phyloP scores from a whole-genome alignment of 2,888 invertebrate genomes.

The Eupelmus urozonus region DNA sequence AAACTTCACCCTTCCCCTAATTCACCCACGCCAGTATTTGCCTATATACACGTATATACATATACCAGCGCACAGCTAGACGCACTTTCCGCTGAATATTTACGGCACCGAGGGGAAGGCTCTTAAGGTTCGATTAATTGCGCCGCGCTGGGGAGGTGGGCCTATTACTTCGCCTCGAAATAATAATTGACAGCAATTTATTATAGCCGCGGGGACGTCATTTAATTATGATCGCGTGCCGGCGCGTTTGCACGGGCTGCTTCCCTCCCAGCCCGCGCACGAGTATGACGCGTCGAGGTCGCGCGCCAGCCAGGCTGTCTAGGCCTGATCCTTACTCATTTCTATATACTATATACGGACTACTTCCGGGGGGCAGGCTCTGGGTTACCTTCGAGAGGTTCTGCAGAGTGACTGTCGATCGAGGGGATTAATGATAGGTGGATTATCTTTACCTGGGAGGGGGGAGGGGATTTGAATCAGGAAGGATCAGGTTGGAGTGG shows the following conservation, averaged over 20 bases:
- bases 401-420: too few species aligned
- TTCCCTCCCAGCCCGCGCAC: not conserved
- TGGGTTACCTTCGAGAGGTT: too few species aligned
- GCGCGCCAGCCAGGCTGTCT: not conserved
- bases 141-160: not conserved
- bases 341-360: not conserved
- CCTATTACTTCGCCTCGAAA: conserved; percentile 42
- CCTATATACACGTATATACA: too few species aligned
- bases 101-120: not conserved
- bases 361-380: too few species aligned
- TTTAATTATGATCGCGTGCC: conserved; percentile 49
- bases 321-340: not conserved
- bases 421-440: too few species aligned
- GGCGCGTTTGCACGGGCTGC: not conserved
- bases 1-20: too few species aligned
- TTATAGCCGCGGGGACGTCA: conserved; percentile 24
- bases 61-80: not conserved
- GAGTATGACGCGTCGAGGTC: conserved; percentile 3
- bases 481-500: too few species aligned
- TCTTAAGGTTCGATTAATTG: conserved; percentile 39
- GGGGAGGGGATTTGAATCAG: too few species aligned
- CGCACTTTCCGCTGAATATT: conserved; percentile 26
- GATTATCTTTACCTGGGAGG: too few species aligned
- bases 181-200: conserved; percentile 49
- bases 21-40: too few species aligned